These are phyloP conservation scores for Pelochelys cantorii DNA, from an alignment of 2,797 vertebrate species.

Conservation along the genomic window DNA sequence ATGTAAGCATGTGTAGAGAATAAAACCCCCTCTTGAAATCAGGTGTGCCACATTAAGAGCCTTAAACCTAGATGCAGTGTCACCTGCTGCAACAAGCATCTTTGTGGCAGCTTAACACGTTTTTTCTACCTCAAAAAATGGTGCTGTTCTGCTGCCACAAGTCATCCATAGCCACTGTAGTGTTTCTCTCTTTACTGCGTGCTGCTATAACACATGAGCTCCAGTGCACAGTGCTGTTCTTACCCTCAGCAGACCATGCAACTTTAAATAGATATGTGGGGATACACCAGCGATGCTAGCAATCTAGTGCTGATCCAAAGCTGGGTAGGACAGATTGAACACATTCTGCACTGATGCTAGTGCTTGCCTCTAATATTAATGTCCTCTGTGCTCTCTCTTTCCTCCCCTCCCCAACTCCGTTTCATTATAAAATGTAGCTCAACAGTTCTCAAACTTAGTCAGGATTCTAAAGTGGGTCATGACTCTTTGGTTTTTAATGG, in stretches of 20 bases:
- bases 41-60: constrained; percentile 53
- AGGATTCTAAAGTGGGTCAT: too few species aligned
- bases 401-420: neutral
- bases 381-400: neutral
- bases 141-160: neutral
- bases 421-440: neutral
- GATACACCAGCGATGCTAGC: neutral
- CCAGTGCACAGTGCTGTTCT: neutral
- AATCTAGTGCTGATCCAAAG: neutral
- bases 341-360: neutral
- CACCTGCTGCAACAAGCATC: neutral
- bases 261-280: neutral
- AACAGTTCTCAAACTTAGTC: too few species aligned
- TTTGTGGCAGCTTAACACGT: neutral
- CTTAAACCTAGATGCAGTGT: neutral
- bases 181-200: neutral
- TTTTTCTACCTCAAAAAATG: neutral
- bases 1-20: constrained; percentile 41
- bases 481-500: too few species aligned
- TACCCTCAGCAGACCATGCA: neutral
- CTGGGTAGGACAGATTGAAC: neutral
- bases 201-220: neutral
- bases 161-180: neutral
- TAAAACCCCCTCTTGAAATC: constrained; percentile 12
- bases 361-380: neutral